Percentiles rank a stretch among this genome's conserved stretches.
phyloP scores from a whole-genome alignment of 2,113 vertebrate genomes.

The Pomatostomus ruficeps region DNA sequence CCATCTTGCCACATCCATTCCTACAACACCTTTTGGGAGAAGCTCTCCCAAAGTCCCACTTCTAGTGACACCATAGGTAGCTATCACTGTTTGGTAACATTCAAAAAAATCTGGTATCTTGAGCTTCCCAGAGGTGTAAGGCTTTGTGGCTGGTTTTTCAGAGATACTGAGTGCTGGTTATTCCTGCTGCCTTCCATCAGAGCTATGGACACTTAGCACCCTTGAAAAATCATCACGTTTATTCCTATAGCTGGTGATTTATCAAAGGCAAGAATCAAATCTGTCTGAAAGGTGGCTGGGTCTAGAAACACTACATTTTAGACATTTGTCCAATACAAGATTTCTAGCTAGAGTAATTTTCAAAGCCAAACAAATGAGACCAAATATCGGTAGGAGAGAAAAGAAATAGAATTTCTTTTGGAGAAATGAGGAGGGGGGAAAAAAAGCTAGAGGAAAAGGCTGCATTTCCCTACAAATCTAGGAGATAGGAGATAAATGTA shows the following conservation, averaged over 20 bases:
- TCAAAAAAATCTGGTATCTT: neutral
- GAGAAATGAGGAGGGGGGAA: neutral
- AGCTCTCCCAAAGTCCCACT: neutral
- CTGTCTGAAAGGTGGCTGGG: neutral
- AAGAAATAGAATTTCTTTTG: slow-evolving; percentile 15
- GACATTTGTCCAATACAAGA: neutral
- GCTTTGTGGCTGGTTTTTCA: neutral
- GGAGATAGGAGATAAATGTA: neutral
- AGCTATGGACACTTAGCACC: neutral
- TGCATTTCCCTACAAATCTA: neutral
- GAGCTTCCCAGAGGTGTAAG: neutral
- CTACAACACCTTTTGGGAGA: neutral
- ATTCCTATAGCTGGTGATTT: neutral
- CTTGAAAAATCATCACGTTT: slow-evolving; percentile 4
- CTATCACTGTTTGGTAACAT: neutral
- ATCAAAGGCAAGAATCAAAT: neutral
- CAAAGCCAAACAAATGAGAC: slow-evolving; percentile 24
- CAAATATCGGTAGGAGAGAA: neutral
- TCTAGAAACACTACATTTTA: neutral
- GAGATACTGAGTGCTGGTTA: neutral
- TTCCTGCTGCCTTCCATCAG: neutral
- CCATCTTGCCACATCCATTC: neutral
- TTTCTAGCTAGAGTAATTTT: neutral
- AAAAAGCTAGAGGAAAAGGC: slow-evolving; percentile 20
- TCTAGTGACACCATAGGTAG: neutral